Evolutionary conservation across 2,113 vertebrate species (phyloP).

Genomic region (Leptobrachium leishanense): DNA sequence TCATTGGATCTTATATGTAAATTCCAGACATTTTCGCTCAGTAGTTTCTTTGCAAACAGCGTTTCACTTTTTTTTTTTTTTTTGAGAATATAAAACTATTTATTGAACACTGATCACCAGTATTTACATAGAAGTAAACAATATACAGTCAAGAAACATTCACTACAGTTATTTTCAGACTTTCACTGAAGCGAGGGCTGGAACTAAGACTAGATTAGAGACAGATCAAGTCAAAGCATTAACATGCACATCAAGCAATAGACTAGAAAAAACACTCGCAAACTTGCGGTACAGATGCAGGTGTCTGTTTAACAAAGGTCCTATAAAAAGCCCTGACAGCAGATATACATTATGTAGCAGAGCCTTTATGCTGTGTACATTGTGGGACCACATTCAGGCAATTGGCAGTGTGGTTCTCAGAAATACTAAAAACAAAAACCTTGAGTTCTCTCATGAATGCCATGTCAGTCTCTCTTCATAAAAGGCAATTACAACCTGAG

Average conservation of each 20-base stretch:
- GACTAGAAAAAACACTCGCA: slow-evolving; percentile 64
- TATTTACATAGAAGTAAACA: slow-evolving; percentile 84
- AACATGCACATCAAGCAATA: slow-evolving; percentile 68
- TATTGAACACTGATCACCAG: slow-evolving; percentile 81
- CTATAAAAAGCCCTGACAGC: slow-evolving; percentile 31
- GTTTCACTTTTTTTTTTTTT: too few species aligned
- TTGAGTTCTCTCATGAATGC: slow-evolving; percentile 72
- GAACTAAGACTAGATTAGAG: slow-evolving; percentile 30
- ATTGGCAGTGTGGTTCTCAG: slow-evolving; percentile 60
- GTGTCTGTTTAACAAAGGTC: slow-evolving; percentile 45
- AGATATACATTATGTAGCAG: slow-evolving; percentile 57
- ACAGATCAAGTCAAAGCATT: slow-evolving; percentile 55
- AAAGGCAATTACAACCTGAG: slow-evolving; percentile 96
- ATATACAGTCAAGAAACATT: slow-evolving; percentile 78
- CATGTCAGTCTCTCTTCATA: slow-evolving; percentile 98
- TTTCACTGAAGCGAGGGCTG: slow-evolving; percentile 55
- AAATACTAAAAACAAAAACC: slow-evolving; percentile 45
- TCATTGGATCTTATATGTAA: too few species aligned
- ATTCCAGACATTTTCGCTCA: too few species aligned
- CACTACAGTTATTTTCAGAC: slow-evolving; percentile 68
- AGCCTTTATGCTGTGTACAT: slow-evolving; percentile 52
- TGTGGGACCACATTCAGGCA: slow-evolving; percentile 46
- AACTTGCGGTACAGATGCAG: slow-evolving; percentile 63
- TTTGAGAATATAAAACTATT: slow-evolving; percentile 83
- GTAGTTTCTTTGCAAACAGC: too few species aligned